Evolutionary conservation across 2,113 vertebrate genomes (phyloP).

Genomic region (Triplophysa tibetana): DNA sequence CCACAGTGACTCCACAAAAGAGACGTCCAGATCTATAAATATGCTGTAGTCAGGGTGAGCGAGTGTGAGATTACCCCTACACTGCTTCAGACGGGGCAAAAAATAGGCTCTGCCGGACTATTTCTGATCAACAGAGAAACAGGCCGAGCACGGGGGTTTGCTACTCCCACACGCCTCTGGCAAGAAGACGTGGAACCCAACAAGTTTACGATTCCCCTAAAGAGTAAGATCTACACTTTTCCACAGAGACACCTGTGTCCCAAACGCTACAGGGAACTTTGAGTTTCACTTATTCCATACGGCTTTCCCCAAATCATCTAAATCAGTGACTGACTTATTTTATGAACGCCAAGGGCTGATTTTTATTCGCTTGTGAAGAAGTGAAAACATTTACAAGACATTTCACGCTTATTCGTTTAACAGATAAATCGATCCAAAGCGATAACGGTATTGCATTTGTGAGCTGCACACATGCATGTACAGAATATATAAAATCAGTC

Average conservation of each 20-base stretch:
- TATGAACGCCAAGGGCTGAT: no score
- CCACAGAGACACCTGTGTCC: conserved; percentile 43
- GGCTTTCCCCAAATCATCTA: background rate
- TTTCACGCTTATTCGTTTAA: no score
- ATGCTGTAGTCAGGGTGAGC: conserved; percentile 50
- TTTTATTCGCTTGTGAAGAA: no score
- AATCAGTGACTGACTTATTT: no score
- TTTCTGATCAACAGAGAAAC: conserved; percentile 45
- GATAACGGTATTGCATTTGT: no score
- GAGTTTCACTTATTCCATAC: conserved; percentile 12
- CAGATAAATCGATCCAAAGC: no score
- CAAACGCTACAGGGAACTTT: conserved; percentile 21
- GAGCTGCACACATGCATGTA: no score
- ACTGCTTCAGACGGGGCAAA: conserved; percentile 46
- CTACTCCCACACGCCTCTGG: conserved; percentile 40
- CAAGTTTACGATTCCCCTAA: conserved; percentile 46
- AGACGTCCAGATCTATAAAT: conserved; percentile 53
- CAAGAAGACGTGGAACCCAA: conserved; percentile 55
- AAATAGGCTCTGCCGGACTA: conserved; percentile 58
- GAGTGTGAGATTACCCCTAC: conserved; percentile 37
- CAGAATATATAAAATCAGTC: no score
- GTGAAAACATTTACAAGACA: no score
- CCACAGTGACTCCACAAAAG: conserved; percentile 59
- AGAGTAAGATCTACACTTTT: conserved; percentile 29
- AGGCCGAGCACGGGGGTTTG: conserved; percentile 26